Evolutionary conservation across 2,797 vertebrate genomes (phyloP), one percentile per base, ranked within the genome.

Genomic region (Artibeus jamaicensis): DNA sequence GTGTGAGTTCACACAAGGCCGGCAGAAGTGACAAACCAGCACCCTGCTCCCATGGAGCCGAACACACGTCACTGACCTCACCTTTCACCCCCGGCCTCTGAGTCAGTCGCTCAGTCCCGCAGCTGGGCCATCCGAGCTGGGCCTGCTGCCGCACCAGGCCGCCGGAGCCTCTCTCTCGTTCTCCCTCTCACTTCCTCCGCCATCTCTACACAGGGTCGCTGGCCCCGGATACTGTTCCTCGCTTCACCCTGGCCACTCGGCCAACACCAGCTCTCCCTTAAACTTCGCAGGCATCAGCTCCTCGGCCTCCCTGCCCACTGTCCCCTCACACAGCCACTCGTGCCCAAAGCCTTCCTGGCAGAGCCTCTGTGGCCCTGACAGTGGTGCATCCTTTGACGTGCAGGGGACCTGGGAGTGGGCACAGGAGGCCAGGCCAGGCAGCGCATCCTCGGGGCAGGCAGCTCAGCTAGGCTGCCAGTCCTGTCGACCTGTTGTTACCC

Each of bases 391-490:
- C 26, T 29, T 44, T 46, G 10, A 70, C 4, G 2, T 29, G 6
- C 4, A 9, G 6, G 22, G 71, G 24, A 34, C 86, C 34, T 29
- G 3, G 42, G 12, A 12, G 42, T 39, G 32, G 22, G 12, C 22
- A 32, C 2, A 37, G n/a, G 50, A 29, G 12, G 10, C 22, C 9
- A 57, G 78, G 34, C 24, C 1, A 0, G 74, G n/a, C n/a, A 10
- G 59, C 3, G 57, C 6, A 2, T 67, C 34, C 71, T 65, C 19
- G 4, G 15, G 48, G 32, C 37, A 32, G 48, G 2, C 18, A 6
- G 46, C 26, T 34, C 4, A 0, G 44, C 42, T 53, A 7, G 44
- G 59, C 74, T 2, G 2, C 26, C 0, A 0, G 34, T 22, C 78
- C 42, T 16, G 6, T 0, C 6, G 29, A 62, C 62, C 78, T 34